Conservation (phyloP, 2,888 invertebrate species). For the Meiosimyza platycephala region DNA sequence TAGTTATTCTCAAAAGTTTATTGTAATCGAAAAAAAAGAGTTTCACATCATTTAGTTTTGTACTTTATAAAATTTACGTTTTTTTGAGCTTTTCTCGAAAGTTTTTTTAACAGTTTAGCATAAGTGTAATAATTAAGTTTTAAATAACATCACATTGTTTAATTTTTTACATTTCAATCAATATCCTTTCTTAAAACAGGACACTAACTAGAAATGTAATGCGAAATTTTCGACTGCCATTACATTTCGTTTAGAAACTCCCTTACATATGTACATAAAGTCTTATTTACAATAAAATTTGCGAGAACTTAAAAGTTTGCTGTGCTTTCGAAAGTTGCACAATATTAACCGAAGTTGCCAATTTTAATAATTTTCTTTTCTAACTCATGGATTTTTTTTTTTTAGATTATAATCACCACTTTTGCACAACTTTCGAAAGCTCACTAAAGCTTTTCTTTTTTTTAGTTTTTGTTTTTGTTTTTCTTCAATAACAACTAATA, state of each 20-base stretch:
- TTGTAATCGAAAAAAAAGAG: conserved; percentile 6
- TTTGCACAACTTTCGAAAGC: neutral
- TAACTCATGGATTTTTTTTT: neutral
- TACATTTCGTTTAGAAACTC: no score
- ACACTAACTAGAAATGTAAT: no score
- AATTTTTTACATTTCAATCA: neutral
- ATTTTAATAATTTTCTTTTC: neutral
- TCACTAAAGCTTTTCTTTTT: conserved; percentile 22
- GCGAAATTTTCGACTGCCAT: no score
- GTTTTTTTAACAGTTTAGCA: neutral
- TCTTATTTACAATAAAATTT: no score
- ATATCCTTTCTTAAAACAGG: neutral
- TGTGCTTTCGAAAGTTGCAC: no score
- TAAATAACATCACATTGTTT: conserved; percentile 17
- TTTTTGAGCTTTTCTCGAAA: neutral
- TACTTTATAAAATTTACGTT: conserved; percentile 3
- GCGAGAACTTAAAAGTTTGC: no score
- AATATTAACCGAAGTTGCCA: no score
- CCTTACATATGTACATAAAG: no score
- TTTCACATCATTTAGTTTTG: conserved; percentile 16
- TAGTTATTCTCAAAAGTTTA: neutral
- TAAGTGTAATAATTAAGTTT: neutral
- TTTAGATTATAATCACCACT: neutral
- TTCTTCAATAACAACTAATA: neutral
- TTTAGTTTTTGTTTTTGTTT: neutral